Percentiles rank a stretch among this genome's conserved stretches.
These are phyloP conservation scores for Venustoraphidia nigricollis DNA, from an alignment of 2,888 invertebrate species.

Conservation along the genomic window DNA sequence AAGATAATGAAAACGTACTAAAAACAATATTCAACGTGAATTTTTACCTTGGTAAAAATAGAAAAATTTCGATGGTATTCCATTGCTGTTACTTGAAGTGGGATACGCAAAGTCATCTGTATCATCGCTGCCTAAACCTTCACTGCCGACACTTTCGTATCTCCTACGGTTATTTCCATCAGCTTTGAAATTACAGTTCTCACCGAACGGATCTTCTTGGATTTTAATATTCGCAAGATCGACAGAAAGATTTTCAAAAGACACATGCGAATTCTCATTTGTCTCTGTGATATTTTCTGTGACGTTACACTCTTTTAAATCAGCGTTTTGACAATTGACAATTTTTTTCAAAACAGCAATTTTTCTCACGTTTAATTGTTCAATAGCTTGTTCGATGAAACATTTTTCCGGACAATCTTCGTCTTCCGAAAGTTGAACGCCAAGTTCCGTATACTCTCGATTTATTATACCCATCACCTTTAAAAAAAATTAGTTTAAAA, in stretches of 20 bases:
- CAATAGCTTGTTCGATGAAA: slow-evolving; percentile 72
- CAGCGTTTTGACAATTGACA: background rate
- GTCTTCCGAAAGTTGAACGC: slow-evolving; percentile 42
- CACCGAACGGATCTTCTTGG: background rate
- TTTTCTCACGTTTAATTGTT: slow-evolving; percentile 43
- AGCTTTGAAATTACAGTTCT: background rate
- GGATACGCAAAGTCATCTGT: slow-evolving; percentile 19
- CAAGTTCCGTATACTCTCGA: slow-evolving; percentile 54
- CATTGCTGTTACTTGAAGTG: slow-evolving; percentile 1
- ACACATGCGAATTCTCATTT: slow-evolving; percentile 6
- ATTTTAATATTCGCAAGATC: too few relatives aligned
- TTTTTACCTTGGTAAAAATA: slow-evolving; percentile 70
- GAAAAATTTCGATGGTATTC: slow-evolving; percentile 37
- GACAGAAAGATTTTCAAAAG: slow-evolving; percentile 4
- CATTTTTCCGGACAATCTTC: slow-evolving; percentile 67
- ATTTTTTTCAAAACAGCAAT: slow-evolving; percentile 16
- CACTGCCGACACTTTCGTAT: slow-evolving; percentile 20
- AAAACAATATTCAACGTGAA: background rate
- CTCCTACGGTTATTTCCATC: slow-evolving; percentile 8
- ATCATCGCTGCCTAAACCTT: slow-evolving; percentile 14
- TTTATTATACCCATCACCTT: slow-evolving; percentile 55
- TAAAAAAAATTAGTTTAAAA: slow-evolving; percentile 10
- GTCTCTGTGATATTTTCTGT: slow-evolving; percentile 1
- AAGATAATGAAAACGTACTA: too few relatives aligned
- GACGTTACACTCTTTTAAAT: slow-evolving; percentile 1